Percentiles rank a stretch among this genome's conserved stretches.
Conservation (phyloP, 1,140 invertebrate species). For the Dolichoris vasculosae region DNA sequence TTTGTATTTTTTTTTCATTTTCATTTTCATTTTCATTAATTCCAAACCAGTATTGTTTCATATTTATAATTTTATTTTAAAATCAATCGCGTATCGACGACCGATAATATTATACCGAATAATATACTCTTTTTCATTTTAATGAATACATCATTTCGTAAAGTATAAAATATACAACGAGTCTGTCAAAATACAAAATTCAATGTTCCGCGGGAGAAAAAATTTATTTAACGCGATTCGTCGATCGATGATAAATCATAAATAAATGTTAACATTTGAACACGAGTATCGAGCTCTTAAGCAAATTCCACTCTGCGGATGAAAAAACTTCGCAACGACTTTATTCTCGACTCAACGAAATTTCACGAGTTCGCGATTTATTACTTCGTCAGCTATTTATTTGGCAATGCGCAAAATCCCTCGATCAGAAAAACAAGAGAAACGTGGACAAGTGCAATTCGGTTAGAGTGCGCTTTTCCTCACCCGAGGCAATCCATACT, state of each 20-base stretch:
- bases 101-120: too few species aligned
- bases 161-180: neutral
- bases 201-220: too few species aligned
- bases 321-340: neutral
- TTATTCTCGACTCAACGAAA: neutral
- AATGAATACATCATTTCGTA: neutral
- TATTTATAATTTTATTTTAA: neutral
- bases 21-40: too few species aligned
- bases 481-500: too few species aligned
- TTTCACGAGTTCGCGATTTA: slow-evolving; percentile 3
- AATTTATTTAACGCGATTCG: too few species aligned
- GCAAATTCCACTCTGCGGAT: neutral
- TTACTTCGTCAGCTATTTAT: slow-evolving; percentile 18
- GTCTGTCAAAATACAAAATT: neutral
- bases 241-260: neutral
- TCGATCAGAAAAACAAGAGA: neutral
- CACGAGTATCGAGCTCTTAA: neutral
- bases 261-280: neutral
- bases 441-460: slow-evolving; percentile 47
- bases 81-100: neutral
- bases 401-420: neutral
- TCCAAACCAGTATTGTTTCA: neutral
- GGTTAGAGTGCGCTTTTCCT: slow-evolving; percentile 43
- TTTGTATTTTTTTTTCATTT: neutral
- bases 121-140: neutral